Evolutionary conservation across 2,888 invertebrate species (phyloP).

Genomic region (Gasteruption jaculator): DNA sequence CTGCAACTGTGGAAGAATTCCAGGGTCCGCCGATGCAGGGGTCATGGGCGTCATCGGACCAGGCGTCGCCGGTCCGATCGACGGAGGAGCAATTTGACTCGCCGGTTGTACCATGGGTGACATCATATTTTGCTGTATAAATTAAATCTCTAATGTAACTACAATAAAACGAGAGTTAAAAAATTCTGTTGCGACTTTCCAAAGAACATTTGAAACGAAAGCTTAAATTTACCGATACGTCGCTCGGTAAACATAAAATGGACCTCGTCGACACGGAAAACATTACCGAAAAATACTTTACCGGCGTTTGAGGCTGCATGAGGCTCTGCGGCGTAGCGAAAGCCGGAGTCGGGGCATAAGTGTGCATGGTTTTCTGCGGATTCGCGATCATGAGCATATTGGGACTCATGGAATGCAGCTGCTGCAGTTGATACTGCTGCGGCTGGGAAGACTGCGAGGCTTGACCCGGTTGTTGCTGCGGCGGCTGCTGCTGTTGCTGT

Average conservation of each 20-base stretch:
- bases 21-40: slow-evolving; percentile 81
- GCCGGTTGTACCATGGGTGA: slow-evolving; percentile 74
- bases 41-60: slow-evolving; percentile 78
- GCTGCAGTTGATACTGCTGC: slow-evolving; percentile 54
- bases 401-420: slow-evolving; percentile 60
- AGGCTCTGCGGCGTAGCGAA: slow-evolving; percentile 78
- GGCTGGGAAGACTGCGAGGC: too few species aligned
- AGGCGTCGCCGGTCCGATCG: slow-evolving; percentile 70
- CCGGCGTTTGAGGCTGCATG: slow-evolving; percentile 88
- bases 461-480: slow-evolving; percentile 58
- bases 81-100: slow-evolving; percentile 59
- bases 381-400: slow-evolving; percentile 61
- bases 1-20: slow-evolving; percentile 91
- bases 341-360: slow-evolving; percentile 69
- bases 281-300: slow-evolving; percentile 47
- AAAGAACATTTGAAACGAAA: neutral
- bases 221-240: neutral
- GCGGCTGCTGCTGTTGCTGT: slow-evolving; percentile 53
- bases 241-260: slow-evolving; percentile 25
- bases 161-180: neutral
- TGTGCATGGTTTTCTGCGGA: slow-evolving; percentile 70
- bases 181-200: slow-evolving; percentile 3
- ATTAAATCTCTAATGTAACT: too few species aligned
- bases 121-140: slow-evolving; percentile 74
- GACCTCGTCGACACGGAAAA: too few species aligned